Conservation (phyloP, 2,797 vertebrate species). For the Channa striata region DNA sequence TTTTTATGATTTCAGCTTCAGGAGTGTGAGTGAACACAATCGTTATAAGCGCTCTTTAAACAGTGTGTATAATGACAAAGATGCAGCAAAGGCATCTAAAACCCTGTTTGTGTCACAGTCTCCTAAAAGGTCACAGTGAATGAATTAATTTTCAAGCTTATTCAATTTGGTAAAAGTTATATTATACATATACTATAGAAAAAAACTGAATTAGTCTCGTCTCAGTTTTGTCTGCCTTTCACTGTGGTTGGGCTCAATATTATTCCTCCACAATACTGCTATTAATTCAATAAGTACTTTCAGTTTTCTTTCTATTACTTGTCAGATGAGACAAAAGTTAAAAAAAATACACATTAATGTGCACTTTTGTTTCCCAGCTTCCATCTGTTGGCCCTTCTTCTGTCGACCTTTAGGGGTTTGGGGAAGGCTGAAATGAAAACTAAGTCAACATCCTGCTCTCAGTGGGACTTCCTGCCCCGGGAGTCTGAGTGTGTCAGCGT, state of each 20-base stretch:
- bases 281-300: slow-evolving; percentile 25
- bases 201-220: background rate
- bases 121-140: background rate
- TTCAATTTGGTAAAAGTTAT: background rate
- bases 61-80: background rate
- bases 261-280: background rate
- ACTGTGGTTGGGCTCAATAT: background rate
- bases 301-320: slow-evolving; percentile 21
- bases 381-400: slow-evolving; percentile 54
- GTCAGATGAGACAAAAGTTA: slow-evolving; percentile 22
- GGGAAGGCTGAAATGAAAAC: slow-evolving; percentile 70
- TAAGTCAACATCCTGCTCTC: slow-evolving; percentile 82
- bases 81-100: background rate
- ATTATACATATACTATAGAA: background rate
- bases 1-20: background rate
- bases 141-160: background rate
- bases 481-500: slow-evolving; percentile 20
- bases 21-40: background rate
- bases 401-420: slow-evolving; percentile 49
- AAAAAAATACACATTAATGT: slow-evolving; percentile 40
- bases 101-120: background rate
- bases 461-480: slow-evolving; percentile 62
- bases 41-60: background rate
- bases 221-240: background rate
- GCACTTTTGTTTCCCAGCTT: slow-evolving; percentile 31